These are phyloP conservation scores for Dilophus febrilis DNA, from an alignment of 2,888 invertebrate species.

Conservation along the genomic window DNA sequence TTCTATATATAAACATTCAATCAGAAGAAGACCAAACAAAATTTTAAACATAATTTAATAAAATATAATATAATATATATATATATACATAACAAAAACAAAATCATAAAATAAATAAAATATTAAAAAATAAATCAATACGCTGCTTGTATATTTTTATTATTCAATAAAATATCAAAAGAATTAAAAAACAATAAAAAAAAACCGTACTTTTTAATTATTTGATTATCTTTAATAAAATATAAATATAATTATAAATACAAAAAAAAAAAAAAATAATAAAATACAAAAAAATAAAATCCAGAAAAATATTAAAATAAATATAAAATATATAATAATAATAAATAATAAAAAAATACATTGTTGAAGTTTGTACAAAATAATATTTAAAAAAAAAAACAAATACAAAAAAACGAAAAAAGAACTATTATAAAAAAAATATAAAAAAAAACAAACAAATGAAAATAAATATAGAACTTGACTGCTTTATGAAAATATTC, in stretches of 20 bases:
- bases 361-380: slow-evolving; percentile 9
- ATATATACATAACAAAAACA: not conserved
- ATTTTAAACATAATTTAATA: not conserved
- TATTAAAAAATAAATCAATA: slow-evolving; percentile 1
- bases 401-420: slow-evolving; percentile 6
- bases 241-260: not conserved
- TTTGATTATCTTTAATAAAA: slow-evolving; percentile 3
- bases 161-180: no score
- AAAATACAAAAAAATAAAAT: not conserved
- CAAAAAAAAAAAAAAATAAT: not conserved
- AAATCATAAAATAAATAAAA: not conserved
- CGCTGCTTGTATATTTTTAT: slow-evolving; percentile 8
- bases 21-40: not conserved
- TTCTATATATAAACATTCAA: not conserved
- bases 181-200: no score
- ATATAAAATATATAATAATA: not conserved
- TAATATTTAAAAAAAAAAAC: slow-evolving; percentile 4
- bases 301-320: not conserved
- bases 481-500: slow-evolving; percentile 6
- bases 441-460: slow-evolving; percentile 4
- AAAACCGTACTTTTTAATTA: slow-evolving; percentile 7
- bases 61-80: not conserved
- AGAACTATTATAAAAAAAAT: no score
- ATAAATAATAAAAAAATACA: slow-evolving; percentile 2
- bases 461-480: slow-evolving; percentile 8